Conservation (phyloP, 1,140 invertebrate genomes). For the Ceratina calcarata region DNA sequence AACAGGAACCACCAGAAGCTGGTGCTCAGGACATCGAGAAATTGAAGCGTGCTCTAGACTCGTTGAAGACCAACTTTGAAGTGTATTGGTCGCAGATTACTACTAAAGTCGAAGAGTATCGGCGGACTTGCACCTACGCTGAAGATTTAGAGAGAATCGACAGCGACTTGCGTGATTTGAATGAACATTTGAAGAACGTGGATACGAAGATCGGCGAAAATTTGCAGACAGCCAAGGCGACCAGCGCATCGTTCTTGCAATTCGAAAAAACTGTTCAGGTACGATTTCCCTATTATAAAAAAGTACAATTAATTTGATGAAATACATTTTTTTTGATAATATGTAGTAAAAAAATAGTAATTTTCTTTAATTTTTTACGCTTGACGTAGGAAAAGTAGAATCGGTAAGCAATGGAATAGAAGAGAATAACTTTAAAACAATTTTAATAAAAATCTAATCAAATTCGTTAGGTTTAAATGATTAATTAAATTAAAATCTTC, state of each 20-base stretch:
- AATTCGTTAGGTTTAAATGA: not conserved
- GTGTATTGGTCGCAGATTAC: slow-evolving; percentile 83
- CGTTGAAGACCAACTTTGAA: slow-evolving; percentile 82
- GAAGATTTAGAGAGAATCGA: slow-evolving; percentile 88
- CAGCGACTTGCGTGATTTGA: slow-evolving; percentile 75
- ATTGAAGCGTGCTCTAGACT: slow-evolving; percentile 83
- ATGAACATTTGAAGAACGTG: slow-evolving; percentile 68
- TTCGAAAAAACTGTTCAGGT: slow-evolving; percentile 91
- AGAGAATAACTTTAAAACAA: not conserved
- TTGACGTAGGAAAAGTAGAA: not conserved
- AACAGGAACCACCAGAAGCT: slow-evolving; percentile 86
- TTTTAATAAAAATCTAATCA: not conserved
- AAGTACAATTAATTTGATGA: not conserved
- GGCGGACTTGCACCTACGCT: slow-evolving; percentile 86
- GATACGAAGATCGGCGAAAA: slow-evolving; percentile 83
- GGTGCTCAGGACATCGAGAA: slow-evolving; percentile 86
- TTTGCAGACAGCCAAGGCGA: slow-evolving; percentile 84
- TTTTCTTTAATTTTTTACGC: not conserved
- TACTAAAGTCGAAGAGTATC: slow-evolving; percentile 83
- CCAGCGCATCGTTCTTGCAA: slow-evolving; percentile 86
- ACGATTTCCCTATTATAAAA: slow-evolving; percentile 57
- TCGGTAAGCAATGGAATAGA: not conserved
- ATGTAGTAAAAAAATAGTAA: not conserved
- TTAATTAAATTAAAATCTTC: slow-evolving; percentile 34
- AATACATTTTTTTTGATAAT: not conserved